Conservation (phyloP, 2,888 invertebrate genomes). For the Antheraea assamensis region DNA sequence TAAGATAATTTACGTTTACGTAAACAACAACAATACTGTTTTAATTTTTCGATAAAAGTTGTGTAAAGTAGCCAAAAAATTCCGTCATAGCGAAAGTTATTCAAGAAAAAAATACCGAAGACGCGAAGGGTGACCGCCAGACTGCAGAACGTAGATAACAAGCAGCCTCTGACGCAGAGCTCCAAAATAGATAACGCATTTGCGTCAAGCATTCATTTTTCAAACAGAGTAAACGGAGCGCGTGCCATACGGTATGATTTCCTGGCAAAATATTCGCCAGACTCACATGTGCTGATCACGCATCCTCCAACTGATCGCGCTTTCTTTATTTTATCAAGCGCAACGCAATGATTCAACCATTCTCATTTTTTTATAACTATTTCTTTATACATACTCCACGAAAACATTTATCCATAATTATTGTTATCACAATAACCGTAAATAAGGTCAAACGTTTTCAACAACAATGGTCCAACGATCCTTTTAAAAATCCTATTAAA, state of each 20-base stretch:
- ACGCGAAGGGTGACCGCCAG: slow-evolving; percentile 67
- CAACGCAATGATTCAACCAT: slow-evolving; percentile 45
- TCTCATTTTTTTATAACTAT: slow-evolving; percentile 25
- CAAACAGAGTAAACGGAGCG: slow-evolving; percentile 71
- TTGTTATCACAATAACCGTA: neutral
- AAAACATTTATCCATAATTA: neutral
- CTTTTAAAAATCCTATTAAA: neutral
- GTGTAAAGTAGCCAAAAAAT: slow-evolving; percentile 11
- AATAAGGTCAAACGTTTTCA: neutral
- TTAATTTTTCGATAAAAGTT: neutral
- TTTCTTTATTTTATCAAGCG: slow-evolving; percentile 58
- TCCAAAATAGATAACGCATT: slow-evolving; percentile 82
- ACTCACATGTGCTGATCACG: slow-evolving; percentile 59
- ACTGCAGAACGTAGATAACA: slow-evolving; percentile 74
- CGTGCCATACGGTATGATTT: slow-evolving; percentile 69
- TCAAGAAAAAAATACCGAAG: slow-evolving; percentile 42
- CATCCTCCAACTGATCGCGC: slow-evolving; percentile 52
- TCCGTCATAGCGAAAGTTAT: slow-evolving; percentile 32
- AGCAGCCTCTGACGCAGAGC: slow-evolving; percentile 72
- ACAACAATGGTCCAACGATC: neutral
- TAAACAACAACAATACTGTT: neutral
- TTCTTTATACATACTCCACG: neutral
- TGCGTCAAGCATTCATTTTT: slow-evolving; percentile 81
- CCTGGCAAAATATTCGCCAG: slow-evolving; percentile 71
- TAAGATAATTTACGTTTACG: neutral